Base-by-base conservation (phyloP, 2,797 vertebrate genomes). In the Danio aesculapii region DNA sequence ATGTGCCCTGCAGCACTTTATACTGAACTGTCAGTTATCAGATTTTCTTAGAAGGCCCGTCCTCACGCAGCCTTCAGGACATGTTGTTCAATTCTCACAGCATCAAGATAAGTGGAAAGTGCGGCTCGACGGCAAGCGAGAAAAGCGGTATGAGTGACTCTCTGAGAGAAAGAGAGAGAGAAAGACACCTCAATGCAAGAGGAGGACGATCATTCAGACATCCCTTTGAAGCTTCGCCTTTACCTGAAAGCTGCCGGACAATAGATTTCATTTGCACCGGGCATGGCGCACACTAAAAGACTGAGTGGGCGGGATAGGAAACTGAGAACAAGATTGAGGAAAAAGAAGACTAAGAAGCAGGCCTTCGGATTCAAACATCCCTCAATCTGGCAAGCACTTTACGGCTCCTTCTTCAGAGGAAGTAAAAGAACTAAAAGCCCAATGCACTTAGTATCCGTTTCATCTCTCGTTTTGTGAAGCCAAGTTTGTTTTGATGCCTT, bases 401-500 rank as follows among this genome's bases (percentile, higher is more conserved):
- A 79, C 41, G 2, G 55, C 66, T 19, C 58, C 43, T 59, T 70
- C 52, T 63, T 82, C 83, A 81, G 66, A 85, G 66, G 73, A 66
- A 81, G 49, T 79, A 83, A 72, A 70, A 82, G 57, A 79, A 74
- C 44, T 77, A 83, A 81, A 81, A 84, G 74, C 81, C 69, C 79
- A 75, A 71, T 74, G 16, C 84, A 81, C 90, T 92, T 90, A 91
- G 87, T 90, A 90, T 87, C 85, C 57, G 70, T 74, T 81, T 90
- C 86, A 85, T 73, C 83, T 83, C 67, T 17, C 46, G 8, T 77
- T 81, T 81, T 77, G 62, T 46, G 43, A 61, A 83, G 21, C 46
- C 16, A 75, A 77, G 52, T 49, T 81, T 70, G 64, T 76, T 84
- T 82, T 84, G 41, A 52, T 57, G 16, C 52, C 55, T 79, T 79